These are phyloP conservation scores for Ophioninae sp. DNA, from an alignment of 2,888 invertebrate species.

Conservation along the genomic window DNA sequence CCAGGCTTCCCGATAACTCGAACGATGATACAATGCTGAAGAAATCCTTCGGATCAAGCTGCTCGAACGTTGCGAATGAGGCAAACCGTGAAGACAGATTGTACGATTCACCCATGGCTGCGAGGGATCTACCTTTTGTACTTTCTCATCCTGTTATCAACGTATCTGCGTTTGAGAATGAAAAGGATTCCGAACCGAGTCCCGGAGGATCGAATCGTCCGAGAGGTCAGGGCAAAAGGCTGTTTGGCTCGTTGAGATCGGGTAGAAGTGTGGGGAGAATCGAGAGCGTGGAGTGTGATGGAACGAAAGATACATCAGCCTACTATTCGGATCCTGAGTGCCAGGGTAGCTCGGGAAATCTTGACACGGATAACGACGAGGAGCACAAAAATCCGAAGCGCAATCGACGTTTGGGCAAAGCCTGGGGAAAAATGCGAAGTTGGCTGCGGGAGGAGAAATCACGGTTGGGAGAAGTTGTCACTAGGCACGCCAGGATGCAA, in stretches of 20 bases:
- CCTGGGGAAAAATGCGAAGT: constrained; percentile 76
- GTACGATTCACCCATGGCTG: constrained; percentile 57
- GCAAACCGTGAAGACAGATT: constrained; percentile 33
- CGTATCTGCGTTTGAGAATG: constrained; percentile 17
- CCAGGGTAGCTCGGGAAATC: constrained; percentile 53
- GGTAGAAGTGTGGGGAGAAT: constrained; percentile 48
- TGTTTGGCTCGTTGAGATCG: constrained; percentile 46
- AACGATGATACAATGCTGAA: constrained; percentile 16
- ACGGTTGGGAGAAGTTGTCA: constrained; percentile 75
- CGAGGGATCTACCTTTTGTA: constrained; percentile 25
- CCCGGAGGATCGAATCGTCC: neutral
- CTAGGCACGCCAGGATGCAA: constrained; percentile 75
- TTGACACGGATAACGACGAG: constrained; percentile 42
- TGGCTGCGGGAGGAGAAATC: constrained; percentile 76
- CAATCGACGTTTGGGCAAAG: constrained; percentile 71
- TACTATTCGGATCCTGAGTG: constrained; percentile 73
- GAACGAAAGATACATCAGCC: constrained; percentile 46
- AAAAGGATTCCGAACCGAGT: neutral
- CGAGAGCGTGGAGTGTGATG: constrained; percentile 23
- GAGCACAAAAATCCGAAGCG: constrained; percentile 61
- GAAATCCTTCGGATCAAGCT: constrained; percentile 7
- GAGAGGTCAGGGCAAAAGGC: constrained; percentile 24
- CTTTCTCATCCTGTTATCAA: neutral
- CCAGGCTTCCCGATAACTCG: neutral
- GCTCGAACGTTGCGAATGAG: constrained; percentile 15